Conservation (phyloP, 2,113 vertebrate species). For the Chaetura pelagica region DNA sequence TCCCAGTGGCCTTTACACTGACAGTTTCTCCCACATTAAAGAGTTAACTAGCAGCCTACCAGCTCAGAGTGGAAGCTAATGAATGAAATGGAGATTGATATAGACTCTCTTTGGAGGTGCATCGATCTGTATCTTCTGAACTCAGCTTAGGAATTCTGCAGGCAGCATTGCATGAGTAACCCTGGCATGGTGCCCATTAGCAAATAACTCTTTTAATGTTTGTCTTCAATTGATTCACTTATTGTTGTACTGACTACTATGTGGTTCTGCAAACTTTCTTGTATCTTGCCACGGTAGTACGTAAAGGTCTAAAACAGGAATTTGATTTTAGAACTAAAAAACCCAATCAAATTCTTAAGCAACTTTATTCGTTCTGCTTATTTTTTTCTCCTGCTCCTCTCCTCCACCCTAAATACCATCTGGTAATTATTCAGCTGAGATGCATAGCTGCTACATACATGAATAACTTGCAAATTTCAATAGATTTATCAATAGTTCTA, state of each 20-base stretch:
- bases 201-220: slow-evolving; percentile 87
- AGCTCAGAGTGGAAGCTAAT: slow-evolving; percentile 83
- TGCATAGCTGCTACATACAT: not conserved
- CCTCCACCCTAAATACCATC: not conserved
- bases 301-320: slow-evolving; percentile 2
- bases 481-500: not conserved
- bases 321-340: slow-evolving; percentile 22
- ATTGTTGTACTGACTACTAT: slow-evolving; percentile 74
- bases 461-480: not conserved
- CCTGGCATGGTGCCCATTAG: slow-evolving; percentile 83
- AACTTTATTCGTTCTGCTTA: slow-evolving; percentile 25
- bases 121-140: slow-evolving; percentile 88
- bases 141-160: slow-evolving; percentile 83
- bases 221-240: slow-evolving; percentile 82
- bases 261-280: slow-evolving; percentile 63
- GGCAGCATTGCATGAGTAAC: slow-evolving; percentile 81
- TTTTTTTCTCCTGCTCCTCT: not conserved
- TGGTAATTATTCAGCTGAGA: not conserved
- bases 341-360: slow-evolving; percentile 37
- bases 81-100: slow-evolving; percentile 88
- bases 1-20: slow-evolving; percentile 82
- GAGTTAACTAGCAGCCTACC: slow-evolving; percentile 86
- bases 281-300: slow-evolving; percentile 49
- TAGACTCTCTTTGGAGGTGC: slow-evolving; percentile 84
- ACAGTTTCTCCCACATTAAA: slow-evolving; percentile 86